phyloP scores from a whole-genome alignment of 2,888 invertebrate genomes.

The Invenusta paracnida region DNA sequence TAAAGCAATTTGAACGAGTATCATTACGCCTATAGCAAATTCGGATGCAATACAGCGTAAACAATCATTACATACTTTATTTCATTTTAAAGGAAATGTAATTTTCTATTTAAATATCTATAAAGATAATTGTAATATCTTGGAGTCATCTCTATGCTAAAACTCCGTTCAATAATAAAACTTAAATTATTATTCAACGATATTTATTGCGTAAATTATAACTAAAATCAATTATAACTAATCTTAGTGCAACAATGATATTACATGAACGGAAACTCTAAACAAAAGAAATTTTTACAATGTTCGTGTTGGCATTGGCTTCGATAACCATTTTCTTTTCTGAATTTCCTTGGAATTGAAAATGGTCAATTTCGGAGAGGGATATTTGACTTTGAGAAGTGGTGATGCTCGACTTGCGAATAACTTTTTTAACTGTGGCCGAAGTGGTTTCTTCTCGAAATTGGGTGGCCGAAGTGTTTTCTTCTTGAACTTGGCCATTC shows the following conservation, averaged over 20 bases:
- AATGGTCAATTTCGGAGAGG: background rate
- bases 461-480: too few species aligned
- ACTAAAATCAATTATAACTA: too few species aligned
- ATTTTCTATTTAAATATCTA: background rate
- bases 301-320: background rate
- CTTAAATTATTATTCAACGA: constrained; percentile 9
- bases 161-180: constrained; percentile 15
- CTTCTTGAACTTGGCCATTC: too few species aligned
- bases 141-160: constrained; percentile 19
- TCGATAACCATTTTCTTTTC: constrained; percentile 10
- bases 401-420: too few species aligned
- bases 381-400: background rate
- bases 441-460: too few species aligned
- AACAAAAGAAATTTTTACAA: too few species aligned
- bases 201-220: background rate
- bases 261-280: constrained; percentile 6
- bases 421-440: too few species aligned
- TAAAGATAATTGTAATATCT: constrained; percentile 24
- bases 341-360: background rate
- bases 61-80: too few species aligned
- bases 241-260: constrained; percentile 22
- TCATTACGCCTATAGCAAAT: too few species aligned
- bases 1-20: too few species aligned
- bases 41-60: too few species aligned
- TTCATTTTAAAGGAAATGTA: too few species aligned